phyloP scores from a whole-genome alignment of 2,113 vertebrate species.

The Tupaia chinensis region DNA sequence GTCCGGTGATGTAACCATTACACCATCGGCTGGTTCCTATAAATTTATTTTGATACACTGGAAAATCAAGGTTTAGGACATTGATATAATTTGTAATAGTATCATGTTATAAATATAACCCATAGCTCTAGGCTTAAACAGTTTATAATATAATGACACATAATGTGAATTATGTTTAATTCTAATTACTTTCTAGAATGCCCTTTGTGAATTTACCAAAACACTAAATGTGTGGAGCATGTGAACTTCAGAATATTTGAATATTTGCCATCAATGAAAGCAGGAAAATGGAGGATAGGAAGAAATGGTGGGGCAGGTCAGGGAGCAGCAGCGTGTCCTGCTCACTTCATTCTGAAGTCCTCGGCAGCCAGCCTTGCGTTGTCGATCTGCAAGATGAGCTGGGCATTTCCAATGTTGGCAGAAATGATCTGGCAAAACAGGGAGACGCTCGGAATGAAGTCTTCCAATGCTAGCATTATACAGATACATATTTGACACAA shows the following conservation, averaged over 20 bases:
- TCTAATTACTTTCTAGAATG: not conserved
- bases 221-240: not conserved
- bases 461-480: not conserved
- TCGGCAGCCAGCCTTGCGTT: slow-evolving; percentile 89
- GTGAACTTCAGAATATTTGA: not conserved
- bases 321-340: fast-evolving
- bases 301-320: not conserved
- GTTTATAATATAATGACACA: not conserved
- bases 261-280: not conserved
- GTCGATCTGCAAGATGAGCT: slow-evolving; percentile 86
- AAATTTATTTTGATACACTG: slow-evolving; percentile 22
- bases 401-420: slow-evolving; percentile 82
- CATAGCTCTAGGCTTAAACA: not conserved
- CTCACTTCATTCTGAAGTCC: slow-evolving; percentile 91
- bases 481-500: not conserved
- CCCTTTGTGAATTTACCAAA: not conserved
- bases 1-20: too few species aligned
- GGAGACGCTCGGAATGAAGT: not conserved
- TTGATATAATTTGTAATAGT: not conserved
- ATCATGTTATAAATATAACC: not conserved
- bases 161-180: not conserved
- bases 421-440: slow-evolving; percentile 83
- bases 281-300: not conserved
- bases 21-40: not conserved
- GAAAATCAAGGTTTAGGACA: not conserved